These are phyloP conservation scores for Axinella damicornis DNA, from an alignment of 37 sponge, comb jelly and placozoan genomes.

Conservation along the genomic window DNA sequence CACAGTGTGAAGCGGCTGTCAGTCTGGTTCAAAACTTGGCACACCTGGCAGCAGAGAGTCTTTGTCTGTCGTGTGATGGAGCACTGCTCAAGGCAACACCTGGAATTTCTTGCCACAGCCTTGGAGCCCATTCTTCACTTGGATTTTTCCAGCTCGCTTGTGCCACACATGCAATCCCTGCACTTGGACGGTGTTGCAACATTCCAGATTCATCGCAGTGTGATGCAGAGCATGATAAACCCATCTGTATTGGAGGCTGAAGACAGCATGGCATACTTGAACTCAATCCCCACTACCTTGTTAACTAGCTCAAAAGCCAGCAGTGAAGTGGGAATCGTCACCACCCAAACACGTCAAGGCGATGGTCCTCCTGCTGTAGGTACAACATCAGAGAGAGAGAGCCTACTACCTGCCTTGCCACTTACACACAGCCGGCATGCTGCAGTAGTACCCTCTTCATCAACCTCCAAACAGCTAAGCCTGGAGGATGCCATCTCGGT, in stretches of 20 bases:
- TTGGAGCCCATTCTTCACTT: conserved; percentile 80
- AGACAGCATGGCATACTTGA: conserved; percentile 1
- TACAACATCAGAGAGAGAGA: background rate
- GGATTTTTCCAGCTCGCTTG: conserved; percentile 72
- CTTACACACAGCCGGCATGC: conserved; percentile 28
- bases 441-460: background rate
- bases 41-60: conserved; percentile 62
- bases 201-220: conserved; percentile 37
- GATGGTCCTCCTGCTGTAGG: background rate
- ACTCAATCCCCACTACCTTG: conserved; percentile 22
- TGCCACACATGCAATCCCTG: conserved; percentile 43
- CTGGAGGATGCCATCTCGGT: background rate
- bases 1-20: conserved; percentile 52
- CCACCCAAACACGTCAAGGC: background rate
- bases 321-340: background rate
- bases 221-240: conserved; percentile 9
- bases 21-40: conserved; percentile 71
- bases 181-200: conserved; percentile 57
- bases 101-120: conserved; percentile 66
- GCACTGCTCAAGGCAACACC: conserved; percentile 60
- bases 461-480: background rate
- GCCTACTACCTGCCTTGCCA: conserved; percentile 32
- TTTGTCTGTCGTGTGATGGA: conserved; percentile 56
- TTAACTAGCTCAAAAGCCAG: background rate
- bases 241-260: background rate